Percentiles rank a stretch among this genome's conserved stretches.
These are phyloP conservation scores for Sitophilus oryzae DNA, from an alignment of 1,140 invertebrate genomes.

Conservation along the genomic window DNA sequence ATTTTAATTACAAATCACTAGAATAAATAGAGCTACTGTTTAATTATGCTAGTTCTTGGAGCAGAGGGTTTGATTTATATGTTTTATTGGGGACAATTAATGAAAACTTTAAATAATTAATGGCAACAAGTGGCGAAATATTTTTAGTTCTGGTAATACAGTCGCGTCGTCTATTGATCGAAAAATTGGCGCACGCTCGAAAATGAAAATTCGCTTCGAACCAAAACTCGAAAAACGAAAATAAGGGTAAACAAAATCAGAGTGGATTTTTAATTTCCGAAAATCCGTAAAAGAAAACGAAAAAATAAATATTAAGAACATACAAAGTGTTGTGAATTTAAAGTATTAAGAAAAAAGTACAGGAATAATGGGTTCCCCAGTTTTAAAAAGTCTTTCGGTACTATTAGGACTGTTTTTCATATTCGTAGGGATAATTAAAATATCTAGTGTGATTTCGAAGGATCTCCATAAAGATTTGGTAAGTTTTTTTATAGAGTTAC, in stretches of 20 bases:
- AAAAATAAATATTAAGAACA: neutral
- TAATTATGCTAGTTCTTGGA: too few relatives aligned
- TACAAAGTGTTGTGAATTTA: neutral
- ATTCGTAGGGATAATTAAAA: slow-evolving; percentile 88
- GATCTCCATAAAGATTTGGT: slow-evolving; percentile 97
- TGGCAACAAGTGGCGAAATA: neutral
- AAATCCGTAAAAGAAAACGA: neutral
- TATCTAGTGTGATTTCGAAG: slow-evolving; percentile 85
- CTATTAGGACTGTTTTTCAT: slow-evolving; percentile 92
- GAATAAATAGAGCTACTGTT: too few relatives aligned
- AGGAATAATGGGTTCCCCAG: slow-evolving; percentile 14
- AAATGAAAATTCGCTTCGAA: slow-evolving; percentile 13
- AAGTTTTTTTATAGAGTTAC: slow-evolving; percentile 44
- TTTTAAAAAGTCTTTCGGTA: slow-evolving; percentile 59
- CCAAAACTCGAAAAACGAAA: slow-evolving; percentile 14
- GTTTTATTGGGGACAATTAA: too few relatives aligned
- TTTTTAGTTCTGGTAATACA: neutral
- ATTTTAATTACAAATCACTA: too few relatives aligned
- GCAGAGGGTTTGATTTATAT: too few relatives aligned
- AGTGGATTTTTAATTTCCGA: neutral
- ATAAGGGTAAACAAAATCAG: slow-evolving; percentile 13
- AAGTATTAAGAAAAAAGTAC: neutral
- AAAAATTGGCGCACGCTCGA: slow-evolving; percentile 11
- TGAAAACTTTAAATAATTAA: too few relatives aligned
- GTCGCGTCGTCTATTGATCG: slow-evolving; percentile 12